These are phyloP conservation scores for Pissodes strobi DNA, from an alignment of 1,140 invertebrate species.

Conservation along the genomic window DNA sequence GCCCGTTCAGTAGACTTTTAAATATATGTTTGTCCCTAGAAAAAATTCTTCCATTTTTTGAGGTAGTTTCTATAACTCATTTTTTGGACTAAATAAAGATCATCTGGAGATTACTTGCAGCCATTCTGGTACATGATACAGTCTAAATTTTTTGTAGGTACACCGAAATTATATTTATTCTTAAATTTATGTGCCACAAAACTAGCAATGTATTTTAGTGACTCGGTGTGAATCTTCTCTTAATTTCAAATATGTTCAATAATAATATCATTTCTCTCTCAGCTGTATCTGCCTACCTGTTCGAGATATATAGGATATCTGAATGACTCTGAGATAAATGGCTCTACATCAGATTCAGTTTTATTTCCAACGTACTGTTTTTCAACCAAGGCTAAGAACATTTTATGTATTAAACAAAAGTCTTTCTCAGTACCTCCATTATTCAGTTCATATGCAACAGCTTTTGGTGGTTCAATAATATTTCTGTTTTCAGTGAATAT, in stretches of 20 bases:
- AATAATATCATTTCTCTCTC: not conserved
- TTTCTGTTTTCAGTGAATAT: too few species aligned
- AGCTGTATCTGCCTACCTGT: too few species aligned
- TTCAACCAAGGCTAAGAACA: not conserved
- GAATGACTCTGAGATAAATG: not conserved
- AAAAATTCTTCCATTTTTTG: constrained; percentile 8
- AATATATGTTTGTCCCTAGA: constrained; percentile 1
- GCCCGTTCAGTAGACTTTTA: not conserved
- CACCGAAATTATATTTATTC: not conserved
- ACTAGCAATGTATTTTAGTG: too few species aligned
- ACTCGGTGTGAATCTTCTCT: too few species aligned
- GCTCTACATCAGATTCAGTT: not conserved
- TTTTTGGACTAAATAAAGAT: constrained; percentile 5
- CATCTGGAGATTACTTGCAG: constrained; percentile 2
- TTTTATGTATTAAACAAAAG: not conserved
- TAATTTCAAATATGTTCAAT: not conserved
- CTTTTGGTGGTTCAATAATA: not conserved
- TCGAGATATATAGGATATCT: not conserved
- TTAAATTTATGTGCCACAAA: not conserved
- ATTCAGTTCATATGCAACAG: not conserved
- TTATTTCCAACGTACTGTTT: not conserved
- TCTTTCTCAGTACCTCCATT: not conserved
- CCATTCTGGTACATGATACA: not conserved
- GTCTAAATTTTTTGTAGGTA: not conserved
- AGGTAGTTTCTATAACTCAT: not conserved